These are phyloP conservation scores for Micrasema minimum DNA, from an alignment of 1,140 invertebrate genomes.

Conservation along the genomic window DNA sequence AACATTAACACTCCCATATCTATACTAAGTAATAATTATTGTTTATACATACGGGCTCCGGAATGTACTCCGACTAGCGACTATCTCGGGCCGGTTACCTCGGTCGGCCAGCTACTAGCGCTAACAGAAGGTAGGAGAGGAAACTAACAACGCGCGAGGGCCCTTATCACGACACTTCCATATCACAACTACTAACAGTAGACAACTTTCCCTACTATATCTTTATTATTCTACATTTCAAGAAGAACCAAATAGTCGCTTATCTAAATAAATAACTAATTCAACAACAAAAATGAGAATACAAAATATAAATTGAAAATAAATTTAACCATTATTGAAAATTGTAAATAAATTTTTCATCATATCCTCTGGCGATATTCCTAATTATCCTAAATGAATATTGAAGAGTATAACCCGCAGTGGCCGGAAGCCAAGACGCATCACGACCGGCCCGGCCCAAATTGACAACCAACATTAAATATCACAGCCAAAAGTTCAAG, in stretches of 20 bases:
- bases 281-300: conserved; percentile 44
- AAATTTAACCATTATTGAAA: conserved; percentile 9
- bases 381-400: conserved; percentile 26
- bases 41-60: conserved; percentile 44
- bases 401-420: conserved; percentile 42
- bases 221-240: no score
- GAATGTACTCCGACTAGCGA: conserved; percentile 2
- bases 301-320: conserved; percentile 27
- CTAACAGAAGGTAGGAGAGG: neutral
- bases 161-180: conserved; percentile 48
- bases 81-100: no score
- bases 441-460: conserved; percentile 52
- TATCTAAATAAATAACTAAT: conserved; percentile 46
- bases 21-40: conserved; percentile 56
- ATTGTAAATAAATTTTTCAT: conserved; percentile 27
- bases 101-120: neutral
- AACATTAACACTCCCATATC: conserved; percentile 66
- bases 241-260: conserved; percentile 8
- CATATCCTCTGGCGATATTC: conserved; percentile 8
- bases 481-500: conserved; percentile 53
- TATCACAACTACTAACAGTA: conserved; percentile 44
- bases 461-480: conserved; percentile 54
- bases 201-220: neutral
- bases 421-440: conserved; percentile 47
- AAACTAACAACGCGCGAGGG: neutral